Conservation (phyloP, 2,888 invertebrate genomes). For the Chaetoderma sp. region DNA sequence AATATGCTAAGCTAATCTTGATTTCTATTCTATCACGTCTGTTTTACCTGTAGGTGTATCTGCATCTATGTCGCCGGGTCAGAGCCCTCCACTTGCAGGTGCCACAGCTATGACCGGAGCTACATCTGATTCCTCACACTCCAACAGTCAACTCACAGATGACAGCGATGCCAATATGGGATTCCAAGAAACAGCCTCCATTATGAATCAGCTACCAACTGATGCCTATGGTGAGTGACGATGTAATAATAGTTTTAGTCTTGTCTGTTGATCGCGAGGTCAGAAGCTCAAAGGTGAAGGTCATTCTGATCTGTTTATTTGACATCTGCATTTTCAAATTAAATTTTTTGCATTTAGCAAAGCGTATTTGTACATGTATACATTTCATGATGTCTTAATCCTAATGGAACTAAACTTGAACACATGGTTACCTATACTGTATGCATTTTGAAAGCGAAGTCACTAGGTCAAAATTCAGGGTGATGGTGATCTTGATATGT, state of each 20-base stretch:
- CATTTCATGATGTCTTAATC: neutral
- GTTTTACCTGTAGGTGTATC: no score
- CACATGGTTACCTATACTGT: neutral
- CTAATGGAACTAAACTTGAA: neutral
- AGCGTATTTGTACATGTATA: neutral
- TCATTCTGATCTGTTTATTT: neutral
- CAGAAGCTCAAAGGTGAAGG: neutral
- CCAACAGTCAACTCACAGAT: constrained; percentile 53
- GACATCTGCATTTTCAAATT: neutral
- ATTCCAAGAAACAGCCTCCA: constrained; percentile 69
- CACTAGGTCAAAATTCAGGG: no score
- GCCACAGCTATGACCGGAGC: no score
- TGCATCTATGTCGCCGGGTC: no score
- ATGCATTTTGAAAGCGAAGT: neutral
- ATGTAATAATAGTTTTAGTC: neutral
- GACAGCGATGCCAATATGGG: constrained; percentile 29
- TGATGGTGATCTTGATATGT: no score
- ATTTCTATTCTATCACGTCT: no score
- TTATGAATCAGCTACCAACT: constrained; percentile 71
- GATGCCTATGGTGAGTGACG: constrained; percentile 70
- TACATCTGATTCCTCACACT: no score
- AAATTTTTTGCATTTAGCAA: neutral
- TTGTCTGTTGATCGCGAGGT: no score
- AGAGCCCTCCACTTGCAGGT: no score
- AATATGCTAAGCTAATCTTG: no score